These are phyloP conservation scores for Nematostella vectensis DNA, from an alignment of 92 coral and sea anemone genomes.

Conservation along the genomic window DNA sequence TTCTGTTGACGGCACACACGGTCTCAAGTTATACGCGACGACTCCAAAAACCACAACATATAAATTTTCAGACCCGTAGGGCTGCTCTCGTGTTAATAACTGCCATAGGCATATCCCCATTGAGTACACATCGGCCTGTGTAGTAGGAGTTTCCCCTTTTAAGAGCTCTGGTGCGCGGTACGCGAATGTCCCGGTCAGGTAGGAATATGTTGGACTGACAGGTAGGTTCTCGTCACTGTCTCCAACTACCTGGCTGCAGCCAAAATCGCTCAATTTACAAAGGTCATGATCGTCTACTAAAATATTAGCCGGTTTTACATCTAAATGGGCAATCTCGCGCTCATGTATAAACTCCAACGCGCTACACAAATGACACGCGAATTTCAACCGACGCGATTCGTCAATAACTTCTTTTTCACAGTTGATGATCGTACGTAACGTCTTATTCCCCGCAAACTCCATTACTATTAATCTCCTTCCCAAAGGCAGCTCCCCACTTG, in stretches of 20 bases:
- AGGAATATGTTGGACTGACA: constrained; percentile 97
- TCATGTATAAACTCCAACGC: constrained; percentile 80
- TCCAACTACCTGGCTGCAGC: constrained; percentile 87
- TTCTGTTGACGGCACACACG: constrained; percentile 74
- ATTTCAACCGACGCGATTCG: constrained; percentile 63
- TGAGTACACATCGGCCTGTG: constrained; percentile 93
- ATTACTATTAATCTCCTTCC: constrained; percentile 69
- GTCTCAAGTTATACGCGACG: constrained; percentile 89
- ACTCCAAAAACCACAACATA: constrained; percentile 96
- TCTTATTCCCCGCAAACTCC: constrained; percentile 91
- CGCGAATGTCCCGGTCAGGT: constrained; percentile 90
- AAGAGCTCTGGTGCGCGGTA: constrained; percentile 96
- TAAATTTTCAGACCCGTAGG: constrained; percentile 88
- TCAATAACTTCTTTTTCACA: constrained; percentile 61
- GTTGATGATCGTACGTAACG: constrained; percentile 71
- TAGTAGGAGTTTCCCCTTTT: constrained; percentile 86
- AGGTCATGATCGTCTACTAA: constrained; percentile 71
- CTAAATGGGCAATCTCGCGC: constrained; percentile 89
- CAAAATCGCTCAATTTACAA: constrained; percentile 95
- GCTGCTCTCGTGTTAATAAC: constrained; percentile 75
- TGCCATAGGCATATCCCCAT: constrained; percentile 97
- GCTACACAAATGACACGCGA: constrained; percentile 67
- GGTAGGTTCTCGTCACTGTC: constrained; percentile 84
- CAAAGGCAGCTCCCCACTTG: constrained; percentile 48
- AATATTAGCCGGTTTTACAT: constrained; percentile 91